These are phyloP conservation scores for Bruchidius siliquastri DNA, from an alignment of 2,888 invertebrate genomes.

Conservation along the genomic window DNA sequence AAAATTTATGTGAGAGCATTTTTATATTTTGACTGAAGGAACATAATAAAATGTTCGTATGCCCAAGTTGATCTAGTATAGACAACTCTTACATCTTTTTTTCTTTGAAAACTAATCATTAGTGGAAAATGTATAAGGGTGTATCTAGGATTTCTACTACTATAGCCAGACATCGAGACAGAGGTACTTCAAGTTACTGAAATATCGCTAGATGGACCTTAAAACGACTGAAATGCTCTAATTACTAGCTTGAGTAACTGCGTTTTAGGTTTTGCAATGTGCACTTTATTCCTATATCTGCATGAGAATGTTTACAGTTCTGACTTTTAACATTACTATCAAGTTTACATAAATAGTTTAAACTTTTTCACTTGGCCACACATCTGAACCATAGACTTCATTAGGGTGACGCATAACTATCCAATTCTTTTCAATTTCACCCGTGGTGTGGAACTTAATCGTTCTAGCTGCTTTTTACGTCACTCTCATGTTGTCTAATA, in stretches of 20 bases:
- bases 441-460: not conserved
- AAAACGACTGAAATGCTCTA: not conserved
- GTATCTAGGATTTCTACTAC: not conserved
- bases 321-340: not conserved
- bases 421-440: not conserved
- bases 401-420: not conserved
- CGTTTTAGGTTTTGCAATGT: not conserved
- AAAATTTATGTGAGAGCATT: too few relatives aligned
- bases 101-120: too few relatives aligned
- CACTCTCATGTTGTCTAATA: not conserved
- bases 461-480: not conserved
- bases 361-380: not conserved
- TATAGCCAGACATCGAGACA: not conserved
- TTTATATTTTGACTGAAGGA: too few relatives aligned
- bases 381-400: not conserved
- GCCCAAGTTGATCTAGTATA: too few relatives aligned
- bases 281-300: not conserved
- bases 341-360: not conserved
- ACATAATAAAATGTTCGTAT: too few relatives aligned
- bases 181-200: not conserved
- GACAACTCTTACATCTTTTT: too few relatives aligned
- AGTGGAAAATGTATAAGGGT: too few relatives aligned
- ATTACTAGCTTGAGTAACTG: not conserved
- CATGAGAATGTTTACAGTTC: not conserved
- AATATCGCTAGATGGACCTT: not conserved